Evolutionary conservation across 2,113 vertebrate species (phyloP).

Genomic region (Seriola aureovittata): DNA sequence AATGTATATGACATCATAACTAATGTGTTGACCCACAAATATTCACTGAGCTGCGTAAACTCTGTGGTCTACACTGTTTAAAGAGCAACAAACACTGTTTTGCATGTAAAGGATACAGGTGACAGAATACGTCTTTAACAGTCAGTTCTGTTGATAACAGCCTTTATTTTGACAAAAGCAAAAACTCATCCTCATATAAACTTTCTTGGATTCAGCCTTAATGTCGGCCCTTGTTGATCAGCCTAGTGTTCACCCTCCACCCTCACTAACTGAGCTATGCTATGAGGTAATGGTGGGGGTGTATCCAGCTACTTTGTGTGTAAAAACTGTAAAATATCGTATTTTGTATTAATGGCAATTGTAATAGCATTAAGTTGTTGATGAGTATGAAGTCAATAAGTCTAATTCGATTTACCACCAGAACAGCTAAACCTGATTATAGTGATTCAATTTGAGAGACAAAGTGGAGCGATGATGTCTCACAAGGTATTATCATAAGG

Average conservation of each 20-base stretch:
- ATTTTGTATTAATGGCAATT: background rate
- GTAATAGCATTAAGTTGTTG: background rate
- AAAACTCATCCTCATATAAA: background rate
- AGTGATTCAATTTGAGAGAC: slow-evolving; percentile 8
- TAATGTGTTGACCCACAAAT: slow-evolving; percentile 18
- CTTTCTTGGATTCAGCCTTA: too few relatives aligned
- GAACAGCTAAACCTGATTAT: slow-evolving; percentile 4
- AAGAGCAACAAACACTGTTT: background rate
- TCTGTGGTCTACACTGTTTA: background rate
- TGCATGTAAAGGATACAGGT: background rate
- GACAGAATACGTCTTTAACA: background rate
- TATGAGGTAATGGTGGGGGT: too few relatives aligned
- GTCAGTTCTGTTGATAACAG: background rate
- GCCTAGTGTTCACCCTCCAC: too few relatives aligned
- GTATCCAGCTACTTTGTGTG: background rate
- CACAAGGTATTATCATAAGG: slow-evolving; percentile 2
- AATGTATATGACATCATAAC: slow-evolving; percentile 15
- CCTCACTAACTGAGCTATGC: too few relatives aligned
- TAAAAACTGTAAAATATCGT: background rate
- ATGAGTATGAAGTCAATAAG: background rate
- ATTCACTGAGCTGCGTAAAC: background rate
- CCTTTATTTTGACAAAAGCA: slow-evolving; percentile 2
- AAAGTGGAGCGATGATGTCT: slow-evolving; percentile 8
- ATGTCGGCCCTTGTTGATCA: too few relatives aligned
- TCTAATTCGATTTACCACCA: slow-evolving; percentile 13